A percentile compares a stretch with the other conserved stretches of the same genome.
Evolutionary conservation across 2,888 invertebrate genomes (phyloP).

Genomic region (Chrysolina americana): DNA sequence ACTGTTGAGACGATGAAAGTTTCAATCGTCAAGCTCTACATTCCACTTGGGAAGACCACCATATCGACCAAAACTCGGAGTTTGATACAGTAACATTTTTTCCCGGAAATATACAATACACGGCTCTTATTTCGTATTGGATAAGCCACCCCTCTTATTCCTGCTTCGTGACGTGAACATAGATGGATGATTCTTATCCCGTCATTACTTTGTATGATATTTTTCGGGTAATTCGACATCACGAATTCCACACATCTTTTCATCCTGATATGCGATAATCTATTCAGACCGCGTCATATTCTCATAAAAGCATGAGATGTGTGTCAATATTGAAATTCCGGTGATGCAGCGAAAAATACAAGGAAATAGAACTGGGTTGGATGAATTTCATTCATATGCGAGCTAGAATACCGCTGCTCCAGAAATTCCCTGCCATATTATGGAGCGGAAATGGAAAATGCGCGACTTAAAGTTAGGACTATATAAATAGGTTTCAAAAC

Average conservation of each 20-base stretch:
- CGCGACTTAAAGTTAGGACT: too few species aligned
- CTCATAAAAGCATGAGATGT: not conserved
- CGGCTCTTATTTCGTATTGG: not conserved
- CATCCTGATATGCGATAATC: not conserved
- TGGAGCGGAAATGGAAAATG: too few species aligned
- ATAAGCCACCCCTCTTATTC: not conserved
- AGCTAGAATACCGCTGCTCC: not conserved
- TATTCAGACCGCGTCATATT: constrained; percentile 5
- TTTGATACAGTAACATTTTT: too few species aligned
- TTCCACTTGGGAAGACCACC: too few species aligned
- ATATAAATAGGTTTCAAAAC: too few species aligned
- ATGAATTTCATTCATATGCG: not conserved
- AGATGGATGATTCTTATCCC: constrained; percentile 11
- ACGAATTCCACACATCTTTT: constrained; percentile 7
- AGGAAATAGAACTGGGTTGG: not conserved
- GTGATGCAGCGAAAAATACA: not conserved
- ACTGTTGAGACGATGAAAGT: too few species aligned
- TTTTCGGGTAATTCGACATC: not conserved
- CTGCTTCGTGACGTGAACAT: not conserved
- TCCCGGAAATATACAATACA: not conserved
- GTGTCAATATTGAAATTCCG: constrained; percentile 16
- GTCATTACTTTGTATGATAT: constrained; percentile 1
- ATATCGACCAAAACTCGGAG: too few species aligned
- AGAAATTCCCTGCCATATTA: not conserved
- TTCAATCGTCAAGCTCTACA: too few species aligned